phyloP scores from a whole-genome alignment of 2,797 vertebrate genomes.

The Myoxocephalus aenaeus region DNA sequence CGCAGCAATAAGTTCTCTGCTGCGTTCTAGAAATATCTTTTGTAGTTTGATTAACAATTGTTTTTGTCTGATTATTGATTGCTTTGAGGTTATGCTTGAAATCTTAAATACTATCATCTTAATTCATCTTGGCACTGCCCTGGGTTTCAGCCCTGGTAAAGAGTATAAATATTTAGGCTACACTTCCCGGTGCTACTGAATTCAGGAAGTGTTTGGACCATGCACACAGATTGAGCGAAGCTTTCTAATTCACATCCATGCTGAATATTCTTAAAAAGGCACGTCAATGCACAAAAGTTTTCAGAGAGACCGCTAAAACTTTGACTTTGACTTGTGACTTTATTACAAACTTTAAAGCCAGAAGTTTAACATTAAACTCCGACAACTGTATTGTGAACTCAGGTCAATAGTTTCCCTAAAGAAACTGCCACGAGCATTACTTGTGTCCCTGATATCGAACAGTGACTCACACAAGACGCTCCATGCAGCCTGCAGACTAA shows the following conservation, averaged over 20 bases:
- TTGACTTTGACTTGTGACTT: neutral
- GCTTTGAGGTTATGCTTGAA: neutral
- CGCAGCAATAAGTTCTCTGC: neutral
- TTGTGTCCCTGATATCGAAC: conserved; percentile 11
- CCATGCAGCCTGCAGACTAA: conserved; percentile 8
- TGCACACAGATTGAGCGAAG: neutral
- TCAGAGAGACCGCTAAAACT: neutral
- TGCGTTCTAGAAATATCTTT: conserved; percentile 7
- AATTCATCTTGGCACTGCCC: neutral
- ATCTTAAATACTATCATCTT: neutral
- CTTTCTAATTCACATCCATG: neutral
- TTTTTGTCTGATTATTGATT: conserved; percentile 9
- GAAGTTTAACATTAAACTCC: neutral
- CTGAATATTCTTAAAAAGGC: neutral
- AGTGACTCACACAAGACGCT: conserved; percentile 19
- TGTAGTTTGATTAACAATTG: neutral
- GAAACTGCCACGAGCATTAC: neutral
- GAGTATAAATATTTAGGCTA: no score
- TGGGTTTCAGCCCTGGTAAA: no score
- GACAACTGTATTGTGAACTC: conserved; percentile 4
- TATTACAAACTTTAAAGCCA: neutral
- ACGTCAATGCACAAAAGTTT: neutral
- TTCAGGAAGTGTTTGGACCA: neutral
- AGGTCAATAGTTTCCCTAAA: conserved; percentile 7
- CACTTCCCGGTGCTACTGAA: neutral